Evolutionary conservation across 1,140 invertebrate species (phyloP).

Genomic region (Neotoxoptera formosana): DNA sequence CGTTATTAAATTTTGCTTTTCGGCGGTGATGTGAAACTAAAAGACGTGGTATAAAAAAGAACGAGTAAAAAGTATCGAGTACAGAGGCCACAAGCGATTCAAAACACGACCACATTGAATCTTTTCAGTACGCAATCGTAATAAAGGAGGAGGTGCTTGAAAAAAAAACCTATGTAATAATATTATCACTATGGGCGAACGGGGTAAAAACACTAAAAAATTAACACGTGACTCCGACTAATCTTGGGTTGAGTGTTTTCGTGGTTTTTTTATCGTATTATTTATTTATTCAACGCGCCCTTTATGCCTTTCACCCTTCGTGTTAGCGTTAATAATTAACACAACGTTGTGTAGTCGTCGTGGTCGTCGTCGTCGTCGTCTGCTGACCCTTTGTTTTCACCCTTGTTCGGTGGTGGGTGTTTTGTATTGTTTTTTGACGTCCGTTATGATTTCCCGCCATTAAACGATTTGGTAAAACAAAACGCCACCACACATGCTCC

Average conservation of each 20-base stretch:
- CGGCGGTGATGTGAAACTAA: neutral
- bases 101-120: neutral
- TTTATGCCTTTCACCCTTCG: neutral
- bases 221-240: constrained; percentile 16
- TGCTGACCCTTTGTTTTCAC: constrained; percentile 44
- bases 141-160: neutral
- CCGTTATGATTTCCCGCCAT: neutral
- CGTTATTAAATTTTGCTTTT: neutral
- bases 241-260: constrained; percentile 24
- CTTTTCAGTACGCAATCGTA: neutral
- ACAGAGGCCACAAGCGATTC: neutral
- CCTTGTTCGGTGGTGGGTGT: constrained; percentile 25
- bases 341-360: neutral
- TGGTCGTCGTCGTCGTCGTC: neutral
- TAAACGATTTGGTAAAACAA: neutral
- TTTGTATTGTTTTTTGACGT: neutral
- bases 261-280: constrained; percentile 13
- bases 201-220: neutral
- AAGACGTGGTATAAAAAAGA: neutral
- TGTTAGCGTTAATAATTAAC: constrained; percentile 36
- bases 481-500: neutral
- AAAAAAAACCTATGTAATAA: neutral
- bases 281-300: constrained; percentile 33
- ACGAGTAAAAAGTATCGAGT: neutral
- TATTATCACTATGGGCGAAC: neutral